Conservation (phyloP, 2,888 invertebrate species). For the Mellilla xanthometata region DNA sequence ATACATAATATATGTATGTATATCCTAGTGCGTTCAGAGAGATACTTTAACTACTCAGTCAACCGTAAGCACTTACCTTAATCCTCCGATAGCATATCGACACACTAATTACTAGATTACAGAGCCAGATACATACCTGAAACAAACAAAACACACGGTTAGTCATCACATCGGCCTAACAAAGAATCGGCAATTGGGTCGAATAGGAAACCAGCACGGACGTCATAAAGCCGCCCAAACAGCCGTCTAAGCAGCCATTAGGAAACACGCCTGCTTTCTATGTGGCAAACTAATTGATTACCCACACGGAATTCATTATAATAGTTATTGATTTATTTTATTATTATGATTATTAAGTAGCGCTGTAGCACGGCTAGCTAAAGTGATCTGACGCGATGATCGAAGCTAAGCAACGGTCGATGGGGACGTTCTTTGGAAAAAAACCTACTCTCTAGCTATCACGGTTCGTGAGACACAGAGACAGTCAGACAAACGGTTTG, state of each 20-base stretch:
- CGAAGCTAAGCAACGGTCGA: no score
- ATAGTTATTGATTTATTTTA: no score
- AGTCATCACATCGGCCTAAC: slow-evolving; percentile 22
- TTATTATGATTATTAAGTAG: no score
- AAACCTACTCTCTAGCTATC: no score
- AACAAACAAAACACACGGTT: slow-evolving; percentile 25
- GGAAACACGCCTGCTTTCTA: slow-evolving; percentile 7
- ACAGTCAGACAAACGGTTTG: no score
- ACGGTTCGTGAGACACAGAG: no score
- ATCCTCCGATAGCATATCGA: slow-evolving; percentile 26
- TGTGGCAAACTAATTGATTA: slow-evolving; percentile 1
- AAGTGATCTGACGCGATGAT: no score
- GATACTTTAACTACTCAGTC: not conserved
- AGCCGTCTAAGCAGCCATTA: slow-evolving; percentile 7
- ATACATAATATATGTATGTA: no score
- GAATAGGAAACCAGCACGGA: slow-evolving; percentile 14
- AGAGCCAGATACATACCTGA: slow-evolving; percentile 26
- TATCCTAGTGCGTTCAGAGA: no score
- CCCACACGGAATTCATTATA: no score
- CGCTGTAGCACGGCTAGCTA: no score
- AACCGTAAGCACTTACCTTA: slow-evolving; percentile 20
- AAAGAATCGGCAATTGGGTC: slow-evolving; percentile 16
- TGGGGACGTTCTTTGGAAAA: no score
- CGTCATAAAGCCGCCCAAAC: slow-evolving; percentile 17
- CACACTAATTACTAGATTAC: slow-evolving; percentile 26